A percentile compares a stretch with the other conserved stretches of the same genome.
Conservation (phyloP, 2,797 vertebrate species). For the Ambastaia sidthimunki region DNA sequence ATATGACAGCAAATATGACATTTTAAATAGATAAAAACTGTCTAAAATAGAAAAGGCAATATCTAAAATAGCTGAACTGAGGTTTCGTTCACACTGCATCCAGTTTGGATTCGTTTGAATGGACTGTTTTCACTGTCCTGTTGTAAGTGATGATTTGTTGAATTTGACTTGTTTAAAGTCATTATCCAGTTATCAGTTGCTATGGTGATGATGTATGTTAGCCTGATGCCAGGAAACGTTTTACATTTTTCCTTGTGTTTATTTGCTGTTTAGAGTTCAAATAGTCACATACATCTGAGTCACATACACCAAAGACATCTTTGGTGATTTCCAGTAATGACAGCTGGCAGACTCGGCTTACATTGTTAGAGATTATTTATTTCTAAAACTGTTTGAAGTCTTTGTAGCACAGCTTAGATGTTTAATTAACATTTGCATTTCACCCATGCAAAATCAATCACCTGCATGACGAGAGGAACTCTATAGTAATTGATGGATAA, state of each 20-base stretch:
- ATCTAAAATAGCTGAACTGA: not conserved
- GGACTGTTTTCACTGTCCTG: not conserved
- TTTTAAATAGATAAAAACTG: not conserved
- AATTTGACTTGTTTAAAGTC: not conserved
- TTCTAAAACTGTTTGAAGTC: not conserved
- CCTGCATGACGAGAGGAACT: constrained; percentile 2
- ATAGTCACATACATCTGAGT: too few relatives aligned
- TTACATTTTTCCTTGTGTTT: too few relatives aligned
- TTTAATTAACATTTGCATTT: constrained; percentile 26
- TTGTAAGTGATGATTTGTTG: not conserved
- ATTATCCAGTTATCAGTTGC: too few relatives aligned
- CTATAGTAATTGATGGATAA: constrained; percentile 29
- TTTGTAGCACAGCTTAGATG: constrained; percentile 12
- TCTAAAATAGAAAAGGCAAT: not conserved
- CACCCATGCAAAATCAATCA: constrained; percentile 32
- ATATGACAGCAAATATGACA: not conserved
- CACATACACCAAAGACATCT: too few relatives aligned
- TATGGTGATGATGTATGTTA: too few relatives aligned
- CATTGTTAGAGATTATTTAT: constrained; percentile 19
- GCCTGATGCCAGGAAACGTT: too few relatives aligned
- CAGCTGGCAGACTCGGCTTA: not conserved
- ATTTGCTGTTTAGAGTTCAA: too few relatives aligned
- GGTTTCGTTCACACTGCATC: not conserved
- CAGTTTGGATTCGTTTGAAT: not conserved
- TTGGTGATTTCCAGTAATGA: not conserved